Conservation (phyloP, 2,113 vertebrate species). For the Stigmatopora nigra region DNA sequence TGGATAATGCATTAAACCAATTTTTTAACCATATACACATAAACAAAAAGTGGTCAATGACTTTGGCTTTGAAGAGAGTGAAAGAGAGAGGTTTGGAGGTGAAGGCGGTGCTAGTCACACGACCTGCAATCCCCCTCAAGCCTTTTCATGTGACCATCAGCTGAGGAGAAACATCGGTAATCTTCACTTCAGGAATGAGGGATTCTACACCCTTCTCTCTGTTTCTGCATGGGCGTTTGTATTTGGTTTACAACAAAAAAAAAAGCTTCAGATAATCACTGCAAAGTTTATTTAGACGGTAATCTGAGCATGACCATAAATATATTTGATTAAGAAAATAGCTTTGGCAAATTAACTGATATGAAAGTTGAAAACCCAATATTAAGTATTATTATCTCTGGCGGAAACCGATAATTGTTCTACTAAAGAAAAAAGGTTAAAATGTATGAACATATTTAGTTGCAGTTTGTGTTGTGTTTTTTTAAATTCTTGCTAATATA, state of each 20-base stretch:
- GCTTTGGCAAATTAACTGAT: background rate
- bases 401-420: background rate
- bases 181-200: slow-evolving; percentile 58
- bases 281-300: background rate
- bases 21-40: background rate
- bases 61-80: slow-evolving; percentile 10
- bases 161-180: slow-evolving; percentile 71
- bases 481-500: no score
- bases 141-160: slow-evolving; percentile 92
- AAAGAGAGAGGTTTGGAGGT: slow-evolving; percentile 19
- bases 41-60: slow-evolving; percentile 4
- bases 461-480: background rate
- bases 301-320: background rate
- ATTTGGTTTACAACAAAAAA: background rate
- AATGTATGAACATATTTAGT: background rate
- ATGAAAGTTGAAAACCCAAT: background rate
- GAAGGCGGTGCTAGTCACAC: slow-evolving; percentile 70
- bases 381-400: background rate
- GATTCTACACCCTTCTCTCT: slow-evolving; percentile 26
- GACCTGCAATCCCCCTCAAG: slow-evolving; percentile 74
- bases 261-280: background rate
- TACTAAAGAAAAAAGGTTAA: background rate
- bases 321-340: background rate
- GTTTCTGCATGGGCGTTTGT: slow-evolving; percentile 4
- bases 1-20: background rate